A percentile compares a stretch with the other conserved stretches of the same genome.
Evolutionary conservation across 2,113 vertebrate genomes (phyloP).

Genomic region (Phoxinus phoxinus): DNA sequence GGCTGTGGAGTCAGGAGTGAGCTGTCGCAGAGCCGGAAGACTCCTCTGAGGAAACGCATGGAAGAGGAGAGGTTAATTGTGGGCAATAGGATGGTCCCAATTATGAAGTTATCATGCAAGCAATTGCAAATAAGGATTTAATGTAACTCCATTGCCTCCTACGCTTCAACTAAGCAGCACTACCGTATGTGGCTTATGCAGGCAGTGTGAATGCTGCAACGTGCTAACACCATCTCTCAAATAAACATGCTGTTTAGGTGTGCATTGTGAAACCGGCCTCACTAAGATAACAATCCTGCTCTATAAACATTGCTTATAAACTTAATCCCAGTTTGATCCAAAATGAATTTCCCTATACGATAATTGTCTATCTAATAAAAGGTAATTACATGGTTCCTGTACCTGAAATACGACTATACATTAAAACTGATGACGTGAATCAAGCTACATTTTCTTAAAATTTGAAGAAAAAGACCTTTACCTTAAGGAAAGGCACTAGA

Average conservation of each 20-base stretch:
- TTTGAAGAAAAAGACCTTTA: constrained; percentile 62
- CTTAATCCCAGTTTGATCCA: not conserved
- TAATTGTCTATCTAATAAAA: constrained; percentile 1
- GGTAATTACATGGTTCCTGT: not conserved
- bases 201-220: not conserved
- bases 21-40: constrained; percentile 94
- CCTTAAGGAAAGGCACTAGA: constrained; percentile 99
- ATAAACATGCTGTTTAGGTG: not conserved
- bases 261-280: not conserved
- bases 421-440: not conserved
- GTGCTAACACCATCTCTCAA: not conserved
- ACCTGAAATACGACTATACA: not conserved
- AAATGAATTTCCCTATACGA: not conserved
- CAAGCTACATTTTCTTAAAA: not conserved
- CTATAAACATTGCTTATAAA: not conserved
- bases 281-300: not conserved
- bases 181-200: not conserved
- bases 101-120: not conserved
- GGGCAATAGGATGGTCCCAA: not conserved
- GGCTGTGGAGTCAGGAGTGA: constrained; percentile 92
- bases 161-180: too few relatives aligned
- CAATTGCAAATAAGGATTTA: not conserved
- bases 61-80: not conserved
- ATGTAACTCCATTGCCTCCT: not conserved
- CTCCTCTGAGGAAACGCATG: constrained; percentile 81